Conservation (phyloP, 2,113 vertebrate species). For the Syngnathus scovelli region DNA sequence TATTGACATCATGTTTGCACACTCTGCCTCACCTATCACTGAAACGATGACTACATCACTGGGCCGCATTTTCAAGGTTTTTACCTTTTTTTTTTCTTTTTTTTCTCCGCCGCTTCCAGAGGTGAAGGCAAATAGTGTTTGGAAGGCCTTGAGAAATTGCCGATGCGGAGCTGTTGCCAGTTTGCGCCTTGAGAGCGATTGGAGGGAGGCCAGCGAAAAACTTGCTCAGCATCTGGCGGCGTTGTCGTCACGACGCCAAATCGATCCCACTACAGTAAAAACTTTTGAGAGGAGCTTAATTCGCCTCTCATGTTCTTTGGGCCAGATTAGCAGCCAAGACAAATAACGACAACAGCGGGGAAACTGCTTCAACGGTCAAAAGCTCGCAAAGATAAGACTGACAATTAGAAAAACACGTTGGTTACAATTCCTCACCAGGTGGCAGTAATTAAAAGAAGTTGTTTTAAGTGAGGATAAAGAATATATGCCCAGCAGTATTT, state of each 20-base stretch:
- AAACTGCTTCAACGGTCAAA: neutral
- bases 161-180: neutral
- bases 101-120: neutral
- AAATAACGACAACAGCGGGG: neutral
- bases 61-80: neutral
- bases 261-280: neutral
- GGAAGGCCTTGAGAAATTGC: neutral
- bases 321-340: neutral
- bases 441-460: neutral
- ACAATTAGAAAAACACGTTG: too few relatives aligned
- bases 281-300: neutral
- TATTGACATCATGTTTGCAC: constrained; percentile 11
- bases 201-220: neutral
- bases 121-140: neutral
- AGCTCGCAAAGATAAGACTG: neutral
- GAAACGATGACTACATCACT: neutral
- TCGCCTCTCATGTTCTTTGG: neutral
- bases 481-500: neutral
- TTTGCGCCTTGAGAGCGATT: neutral
- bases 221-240: neutral
- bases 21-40: neutral
- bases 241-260: neutral
- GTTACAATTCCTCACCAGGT: neutral
- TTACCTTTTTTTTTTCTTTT: too few relatives aligned
- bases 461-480: neutral